phyloP scores from a whole-genome alignment of 2,888 invertebrate genomes.

The Zeuzera pyrina region DNA sequence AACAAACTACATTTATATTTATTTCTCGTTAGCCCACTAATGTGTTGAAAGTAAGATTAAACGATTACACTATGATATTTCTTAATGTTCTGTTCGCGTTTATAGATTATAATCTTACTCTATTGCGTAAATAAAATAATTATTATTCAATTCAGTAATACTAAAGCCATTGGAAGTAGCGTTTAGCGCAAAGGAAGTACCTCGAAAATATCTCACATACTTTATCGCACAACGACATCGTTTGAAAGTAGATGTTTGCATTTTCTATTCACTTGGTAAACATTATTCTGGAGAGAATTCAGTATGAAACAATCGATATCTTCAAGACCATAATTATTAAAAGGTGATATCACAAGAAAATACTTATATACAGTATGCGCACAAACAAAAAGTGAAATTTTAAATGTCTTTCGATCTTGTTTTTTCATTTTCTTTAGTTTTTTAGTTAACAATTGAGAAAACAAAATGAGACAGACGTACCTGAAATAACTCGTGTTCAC shows the following conservation, averaged over 20 bases:
- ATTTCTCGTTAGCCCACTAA: too few relatives aligned
- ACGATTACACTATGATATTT: not conserved
- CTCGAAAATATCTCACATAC: not conserved
- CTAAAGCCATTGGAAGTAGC: not conserved
- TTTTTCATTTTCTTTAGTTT: too few relatives aligned
- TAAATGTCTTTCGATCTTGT: too few relatives aligned
- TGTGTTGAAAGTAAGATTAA: too few relatives aligned
- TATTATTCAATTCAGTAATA: not conserved
- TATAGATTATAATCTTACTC: not conserved
- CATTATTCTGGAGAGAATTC: too few relatives aligned
- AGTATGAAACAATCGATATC: too few relatives aligned
- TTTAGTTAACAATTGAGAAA: too few relatives aligned
- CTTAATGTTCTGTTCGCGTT: not conserved
- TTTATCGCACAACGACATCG: not conserved
- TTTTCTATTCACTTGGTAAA: conserved; percentile 2
- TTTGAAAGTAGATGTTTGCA: not conserved
- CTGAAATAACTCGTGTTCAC: not conserved
- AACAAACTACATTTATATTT: conserved; percentile 25
- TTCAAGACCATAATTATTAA: too few relatives aligned
- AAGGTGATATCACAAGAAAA: too few relatives aligned
- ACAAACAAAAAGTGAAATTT: too few relatives aligned
- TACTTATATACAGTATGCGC: too few relatives aligned
- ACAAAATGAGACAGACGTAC: conserved; percentile 1
- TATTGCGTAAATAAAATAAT: not conserved
- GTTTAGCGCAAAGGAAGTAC: not conserved